Percentiles rank a stretch among this genome's conserved stretches.
These are phyloP conservation scores for Dicycla oo DNA, from an alignment of 2,888 invertebrate species.

Conservation along the genomic window DNA sequence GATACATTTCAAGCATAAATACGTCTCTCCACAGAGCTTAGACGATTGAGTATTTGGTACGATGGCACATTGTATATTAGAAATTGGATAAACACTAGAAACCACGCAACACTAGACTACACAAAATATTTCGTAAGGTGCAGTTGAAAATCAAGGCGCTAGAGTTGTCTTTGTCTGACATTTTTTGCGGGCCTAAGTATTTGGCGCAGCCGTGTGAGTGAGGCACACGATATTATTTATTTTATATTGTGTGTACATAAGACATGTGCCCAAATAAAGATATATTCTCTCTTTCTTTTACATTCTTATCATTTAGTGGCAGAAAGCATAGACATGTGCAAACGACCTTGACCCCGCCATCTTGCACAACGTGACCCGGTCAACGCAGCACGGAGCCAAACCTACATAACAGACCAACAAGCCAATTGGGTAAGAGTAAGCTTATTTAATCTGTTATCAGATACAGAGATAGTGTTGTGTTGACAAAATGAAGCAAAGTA, in stretches of 20 bases:
- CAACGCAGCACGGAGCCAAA: conserved; percentile 35
- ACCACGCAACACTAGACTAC: background rate
- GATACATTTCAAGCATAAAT: background rate
- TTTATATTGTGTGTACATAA: no score
- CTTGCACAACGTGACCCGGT: conserved; percentile 50
- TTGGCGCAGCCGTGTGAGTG: no score
- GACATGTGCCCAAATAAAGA: no score
- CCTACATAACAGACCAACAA: conserved; percentile 15
- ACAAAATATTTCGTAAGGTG: background rate
- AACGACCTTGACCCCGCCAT: conserved; percentile 49
- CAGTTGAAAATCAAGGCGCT: background rate
- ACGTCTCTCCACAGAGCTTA: background rate
- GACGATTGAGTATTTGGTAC: background rate
- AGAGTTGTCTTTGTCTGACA: no score
- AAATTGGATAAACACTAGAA: background rate
- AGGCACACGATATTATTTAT: no score
- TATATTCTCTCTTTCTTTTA: no score
- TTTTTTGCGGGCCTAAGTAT: no score
- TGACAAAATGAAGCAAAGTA: conserved; percentile 14
- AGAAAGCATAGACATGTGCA: conserved; percentile 4
- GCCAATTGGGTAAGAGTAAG: conserved; percentile 23
- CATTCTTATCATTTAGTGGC: background rate
- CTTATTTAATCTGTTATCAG: conserved; percentile 32
- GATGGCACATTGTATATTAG: background rate
- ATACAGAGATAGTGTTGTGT: conserved; percentile 9